phyloP scores from a whole-genome alignment of 2,113 vertebrate species.

The Pseudorasbora parva region DNA sequence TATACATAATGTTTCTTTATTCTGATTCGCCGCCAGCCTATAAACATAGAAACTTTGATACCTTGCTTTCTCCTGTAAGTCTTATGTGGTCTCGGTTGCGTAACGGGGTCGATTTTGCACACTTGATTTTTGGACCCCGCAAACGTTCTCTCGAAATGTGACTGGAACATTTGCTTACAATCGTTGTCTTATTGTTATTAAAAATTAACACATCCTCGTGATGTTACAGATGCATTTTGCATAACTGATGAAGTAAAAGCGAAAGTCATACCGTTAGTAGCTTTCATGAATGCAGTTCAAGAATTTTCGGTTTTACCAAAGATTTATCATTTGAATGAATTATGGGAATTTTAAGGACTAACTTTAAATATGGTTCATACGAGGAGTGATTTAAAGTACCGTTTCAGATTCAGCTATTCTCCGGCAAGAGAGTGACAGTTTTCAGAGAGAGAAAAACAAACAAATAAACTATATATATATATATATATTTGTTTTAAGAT shows the following conservation, averaged over 20 bases:
- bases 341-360: not conserved
- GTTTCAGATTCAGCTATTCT: not conserved
- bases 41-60: not conserved
- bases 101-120: conserved; percentile 35
- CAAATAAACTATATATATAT: too few relatives aligned
- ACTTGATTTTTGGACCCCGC: not conserved
- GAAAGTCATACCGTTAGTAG: not conserved
- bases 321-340: not conserved
- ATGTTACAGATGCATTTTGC: not conserved
- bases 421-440: not conserved
- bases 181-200: not conserved
- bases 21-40: too few relatives aligned
- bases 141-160: conserved; percentile 13
- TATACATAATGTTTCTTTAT: too few relatives aligned
- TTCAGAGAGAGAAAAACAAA: too few relatives aligned
- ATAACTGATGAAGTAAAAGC: not conserved
- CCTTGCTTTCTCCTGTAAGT: not conserved
- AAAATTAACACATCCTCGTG: not conserved
- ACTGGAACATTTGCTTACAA: not conserved
- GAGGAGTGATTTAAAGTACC: not conserved
- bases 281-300: not conserved
- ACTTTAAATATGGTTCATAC: not conserved
- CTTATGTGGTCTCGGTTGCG: conserved; percentile 32
- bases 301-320: conserved; percentile 5
- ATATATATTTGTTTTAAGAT: too few relatives aligned